A percentile compares a stretch with the other conserved stretches of the same genome.
Evolutionary conservation across 2,888 invertebrate genomes (phyloP).

Genomic region (Candidula unifasciata): DNA sequence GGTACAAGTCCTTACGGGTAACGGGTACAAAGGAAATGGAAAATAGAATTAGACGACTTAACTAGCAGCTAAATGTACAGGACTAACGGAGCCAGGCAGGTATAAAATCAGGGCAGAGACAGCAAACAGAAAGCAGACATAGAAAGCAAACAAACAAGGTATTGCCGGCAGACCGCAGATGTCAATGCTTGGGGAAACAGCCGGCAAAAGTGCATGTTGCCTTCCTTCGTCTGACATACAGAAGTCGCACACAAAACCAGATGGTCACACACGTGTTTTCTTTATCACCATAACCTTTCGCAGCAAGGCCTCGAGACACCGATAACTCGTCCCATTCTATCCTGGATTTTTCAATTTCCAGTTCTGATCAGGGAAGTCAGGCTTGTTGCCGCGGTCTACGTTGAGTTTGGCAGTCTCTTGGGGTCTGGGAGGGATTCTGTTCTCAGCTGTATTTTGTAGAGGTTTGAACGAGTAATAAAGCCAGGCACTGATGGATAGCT

Average conservation of each 20-base stretch:
- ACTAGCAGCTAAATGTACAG: too few species aligned
- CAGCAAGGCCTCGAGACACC: conserved; percentile 20
- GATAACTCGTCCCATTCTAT: not conserved
- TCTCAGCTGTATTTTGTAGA: too few species aligned
- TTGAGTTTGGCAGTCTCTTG: too few species aligned
- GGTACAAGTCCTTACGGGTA: too few species aligned
- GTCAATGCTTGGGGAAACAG: not conserved
- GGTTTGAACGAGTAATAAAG: too few species aligned
- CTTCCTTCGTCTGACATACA: not conserved
- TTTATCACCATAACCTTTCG: conserved; percentile 25
- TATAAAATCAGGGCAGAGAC: not conserved
- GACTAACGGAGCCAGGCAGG: too few species aligned
- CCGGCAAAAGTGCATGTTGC: conserved; percentile 14
- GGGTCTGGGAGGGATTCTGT: too few species aligned
- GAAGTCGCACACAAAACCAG: conserved; percentile 1
- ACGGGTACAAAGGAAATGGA: too few species aligned
- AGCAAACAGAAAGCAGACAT: not conserved
- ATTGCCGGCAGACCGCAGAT: not conserved
- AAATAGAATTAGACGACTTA: too few species aligned
- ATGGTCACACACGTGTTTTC: conserved; percentile 14
- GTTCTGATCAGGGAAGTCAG: not conserved
- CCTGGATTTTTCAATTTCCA: not conserved
- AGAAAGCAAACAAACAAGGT: not conserved
- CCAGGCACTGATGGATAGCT: too few species aligned
- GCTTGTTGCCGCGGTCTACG: too few species aligned